Conservation (phyloP, 2,888 invertebrate genomes). For the Pyrgus malvae region DNA sequence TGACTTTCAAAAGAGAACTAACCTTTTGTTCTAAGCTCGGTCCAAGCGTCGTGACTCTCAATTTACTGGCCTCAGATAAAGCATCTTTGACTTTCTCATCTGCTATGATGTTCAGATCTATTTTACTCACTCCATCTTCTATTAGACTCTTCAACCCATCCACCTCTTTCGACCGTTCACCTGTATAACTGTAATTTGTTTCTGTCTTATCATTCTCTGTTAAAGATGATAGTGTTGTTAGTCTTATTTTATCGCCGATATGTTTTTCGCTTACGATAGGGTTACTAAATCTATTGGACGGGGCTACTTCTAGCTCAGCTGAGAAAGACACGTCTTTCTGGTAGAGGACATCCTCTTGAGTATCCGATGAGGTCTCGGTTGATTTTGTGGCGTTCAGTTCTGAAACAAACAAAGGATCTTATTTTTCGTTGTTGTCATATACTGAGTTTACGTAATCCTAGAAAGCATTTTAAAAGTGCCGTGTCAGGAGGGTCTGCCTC, state of each 20-base stretch:
- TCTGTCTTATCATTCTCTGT: slow-evolving; percentile 38
- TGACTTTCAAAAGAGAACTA: slow-evolving; percentile 31
- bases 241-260: slow-evolving; percentile 54
- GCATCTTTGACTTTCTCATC: slow-evolving; percentile 51
- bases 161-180: slow-evolving; percentile 64
- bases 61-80: slow-evolving; percentile 41
- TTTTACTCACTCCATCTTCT: slow-evolving; percentile 71
- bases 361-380: slow-evolving; percentile 74
- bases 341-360: slow-evolving; percentile 86
- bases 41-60: slow-evolving; percentile 79
- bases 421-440: no score
- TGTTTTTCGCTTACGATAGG: slow-evolving; percentile 60
- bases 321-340: slow-evolving; percentile 91
- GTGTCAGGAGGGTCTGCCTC: no score
- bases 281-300: slow-evolving; percentile 74
- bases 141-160: slow-evolving; percentile 70
- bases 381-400: slow-evolving; percentile 88
- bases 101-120: slow-evolving; percentile 68
- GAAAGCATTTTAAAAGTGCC: no score
- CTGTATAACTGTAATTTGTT: slow-evolving; percentile 61
- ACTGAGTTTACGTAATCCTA: no score
- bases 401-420: slow-evolving; percentile 58
- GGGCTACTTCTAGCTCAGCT: slow-evolving; percentile 84
- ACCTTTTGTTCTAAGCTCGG: slow-evolving; percentile 86
- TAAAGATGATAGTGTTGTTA: slow-evolving; percentile 42